Conservation (phyloP, 1,140 invertebrate species). For the Pseudomyrmex concolor region DNA sequence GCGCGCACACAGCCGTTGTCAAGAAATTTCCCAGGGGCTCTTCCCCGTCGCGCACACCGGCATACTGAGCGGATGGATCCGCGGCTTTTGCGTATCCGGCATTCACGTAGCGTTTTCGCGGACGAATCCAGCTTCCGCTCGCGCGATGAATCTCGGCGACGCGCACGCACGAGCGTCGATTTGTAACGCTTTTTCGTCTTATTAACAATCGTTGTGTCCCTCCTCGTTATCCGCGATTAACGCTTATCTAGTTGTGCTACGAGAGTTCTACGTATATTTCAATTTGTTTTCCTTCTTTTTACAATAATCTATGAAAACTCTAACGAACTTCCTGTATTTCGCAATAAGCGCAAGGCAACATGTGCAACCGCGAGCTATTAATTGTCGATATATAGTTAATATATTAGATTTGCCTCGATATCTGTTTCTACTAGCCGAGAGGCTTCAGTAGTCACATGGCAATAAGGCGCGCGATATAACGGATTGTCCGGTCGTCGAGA, state of each 20-base stretch:
- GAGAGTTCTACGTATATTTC: not conserved
- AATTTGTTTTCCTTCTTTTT: not conserved
- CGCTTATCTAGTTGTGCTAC: not conserved
- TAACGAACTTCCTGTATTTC: not conserved
- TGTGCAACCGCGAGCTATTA: slow-evolving; percentile 9
- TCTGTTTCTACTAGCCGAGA: slow-evolving; percentile 12
- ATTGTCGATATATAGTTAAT: slow-evolving; percentile 41
- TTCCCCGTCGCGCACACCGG: slow-evolving; percentile 62
- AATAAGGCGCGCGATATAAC: slow-evolving; percentile 59
- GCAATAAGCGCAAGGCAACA: not conserved
- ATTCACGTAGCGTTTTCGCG: slow-evolving; percentile 35
- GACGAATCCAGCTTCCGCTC: slow-evolving; percentile 34
- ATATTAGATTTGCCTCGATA: not conserved
- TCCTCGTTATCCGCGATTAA: not conserved
- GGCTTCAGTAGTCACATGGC: not conserved
- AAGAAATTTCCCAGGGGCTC: slow-evolving; percentile 75
- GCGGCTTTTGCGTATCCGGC: slow-evolving; percentile 58
- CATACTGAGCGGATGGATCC: slow-evolving; percentile 68
- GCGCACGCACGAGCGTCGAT: not conserved
- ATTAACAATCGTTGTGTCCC: not conserved
- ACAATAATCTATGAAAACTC: not conserved
- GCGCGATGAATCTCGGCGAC: not conserved
- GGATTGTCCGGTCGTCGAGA: slow-evolving; percentile 62
- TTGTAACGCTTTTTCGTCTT: not conserved
- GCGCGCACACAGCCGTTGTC: slow-evolving; percentile 66